Conservation (phyloP, 2,888 invertebrate species). For the Panopea generosa region DNA sequence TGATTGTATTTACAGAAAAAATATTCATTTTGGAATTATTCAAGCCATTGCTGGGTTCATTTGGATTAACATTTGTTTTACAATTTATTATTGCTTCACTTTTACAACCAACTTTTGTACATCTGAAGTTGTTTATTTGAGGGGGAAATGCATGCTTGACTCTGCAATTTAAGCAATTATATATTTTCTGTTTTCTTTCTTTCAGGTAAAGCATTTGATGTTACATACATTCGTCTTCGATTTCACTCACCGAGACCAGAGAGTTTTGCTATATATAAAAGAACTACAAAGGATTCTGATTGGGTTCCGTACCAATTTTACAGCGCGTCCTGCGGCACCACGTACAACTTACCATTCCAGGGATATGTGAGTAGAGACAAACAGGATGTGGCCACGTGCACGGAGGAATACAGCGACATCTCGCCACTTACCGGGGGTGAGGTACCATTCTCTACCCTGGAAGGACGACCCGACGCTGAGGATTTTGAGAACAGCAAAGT, state of each 20-base stretch:
- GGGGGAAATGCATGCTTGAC: too few relatives aligned
- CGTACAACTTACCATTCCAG: conserved; percentile 90
- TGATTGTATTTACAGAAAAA: too few relatives aligned
- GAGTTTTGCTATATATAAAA: conserved; percentile 98
- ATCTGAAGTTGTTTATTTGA: too few relatives aligned
- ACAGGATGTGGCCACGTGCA: conserved; percentile 97
- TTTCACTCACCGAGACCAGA: conserved; percentile 98
- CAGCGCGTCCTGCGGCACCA: conserved; percentile 96
- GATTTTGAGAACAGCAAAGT: conserved; percentile 95
- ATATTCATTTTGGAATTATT: too few relatives aligned
- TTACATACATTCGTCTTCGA: conserved; percentile 97
- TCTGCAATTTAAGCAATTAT: too few relatives aligned
- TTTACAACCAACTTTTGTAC: too few relatives aligned
- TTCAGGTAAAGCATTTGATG: conserved; percentile 97
- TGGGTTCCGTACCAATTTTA: conserved; percentile 87
- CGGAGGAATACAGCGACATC: conserved; percentile 99
- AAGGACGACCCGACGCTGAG: conserved; percentile 96
- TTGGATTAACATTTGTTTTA: too few relatives aligned
- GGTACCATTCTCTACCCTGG: conserved; percentile 97
- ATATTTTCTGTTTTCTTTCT: too few relatives aligned
- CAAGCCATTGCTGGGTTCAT: too few relatives aligned
- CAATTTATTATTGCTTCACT: too few relatives aligned
- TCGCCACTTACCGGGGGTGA: conserved; percentile 97
- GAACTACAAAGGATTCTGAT: conserved; percentile 89
- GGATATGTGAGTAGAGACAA: conserved; percentile 89